These are phyloP conservation scores for Chiridota heheva DNA, from an alignment of 35 echinoderm and acorn worm genomes.

Conservation along the genomic window DNA sequence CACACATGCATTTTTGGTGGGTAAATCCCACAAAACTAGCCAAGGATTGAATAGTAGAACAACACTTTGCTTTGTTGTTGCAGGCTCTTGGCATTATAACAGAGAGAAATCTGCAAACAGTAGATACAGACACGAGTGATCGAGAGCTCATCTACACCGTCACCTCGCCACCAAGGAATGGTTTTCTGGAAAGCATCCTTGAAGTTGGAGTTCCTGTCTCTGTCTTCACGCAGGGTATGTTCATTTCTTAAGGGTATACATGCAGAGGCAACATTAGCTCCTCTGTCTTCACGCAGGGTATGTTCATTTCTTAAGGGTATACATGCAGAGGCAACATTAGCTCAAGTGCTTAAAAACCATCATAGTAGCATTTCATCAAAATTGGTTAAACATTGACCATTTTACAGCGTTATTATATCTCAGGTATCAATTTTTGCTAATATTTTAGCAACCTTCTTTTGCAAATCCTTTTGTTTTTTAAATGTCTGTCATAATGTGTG, in stretches of 20 bases:
- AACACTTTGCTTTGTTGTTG: neutral
- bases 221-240: conserved; percentile 82
- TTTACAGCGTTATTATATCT: too few relatives aligned
- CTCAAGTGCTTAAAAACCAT: too few relatives aligned
- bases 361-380: too few relatives aligned
- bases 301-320: neutral
- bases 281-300: conserved; percentile 84
- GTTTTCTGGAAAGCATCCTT: conserved; percentile 60
- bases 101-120: conserved; percentile 62
- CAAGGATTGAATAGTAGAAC: too few relatives aligned
- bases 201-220: conserved; percentile 54
- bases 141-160: conserved; percentile 81
- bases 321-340: neutral
- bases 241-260: neutral
- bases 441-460: too few relatives aligned
- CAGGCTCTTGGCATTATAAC: conserved; percentile 89
- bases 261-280: neutral
- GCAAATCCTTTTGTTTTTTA: too few relatives aligned
- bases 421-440: too few relatives aligned
- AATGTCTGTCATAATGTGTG: too few relatives aligned
- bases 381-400: too few relatives aligned
- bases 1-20: too few relatives aligned
- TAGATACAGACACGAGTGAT: conserved; percentile 90
- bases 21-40: too few relatives aligned
- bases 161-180: conserved; percentile 73